phyloP scores from a whole-genome alignment of 2,113 vertebrate species.

The Camelus bactrianus region DNA sequence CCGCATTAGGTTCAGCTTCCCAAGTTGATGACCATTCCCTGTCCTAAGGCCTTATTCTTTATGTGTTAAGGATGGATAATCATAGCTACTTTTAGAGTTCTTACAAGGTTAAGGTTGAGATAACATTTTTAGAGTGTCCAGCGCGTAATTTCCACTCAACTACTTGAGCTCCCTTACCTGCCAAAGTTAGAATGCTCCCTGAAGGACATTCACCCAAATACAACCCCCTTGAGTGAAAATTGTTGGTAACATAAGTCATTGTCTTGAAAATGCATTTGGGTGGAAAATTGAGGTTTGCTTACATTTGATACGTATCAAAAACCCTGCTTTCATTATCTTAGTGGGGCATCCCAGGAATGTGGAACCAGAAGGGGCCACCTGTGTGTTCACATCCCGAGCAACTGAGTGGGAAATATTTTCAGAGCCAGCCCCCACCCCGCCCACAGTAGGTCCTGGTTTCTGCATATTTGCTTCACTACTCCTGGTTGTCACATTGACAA shows the following conservation, averaged over 20 bases:
- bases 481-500: not conserved
- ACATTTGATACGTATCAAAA: not conserved
- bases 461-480: not conserved
- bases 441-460: rapidly evolving
- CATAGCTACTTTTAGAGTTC: not conserved
- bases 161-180: not conserved
- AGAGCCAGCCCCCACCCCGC: not conserved
- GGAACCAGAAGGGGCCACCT: not conserved
- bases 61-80: not conserved
- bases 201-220: not conserved
- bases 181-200: not conserved
- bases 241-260: not conserved
- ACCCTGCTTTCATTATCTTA: not conserved
- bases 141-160: not conserved
- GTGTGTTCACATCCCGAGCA: not conserved
- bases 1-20: not conserved
- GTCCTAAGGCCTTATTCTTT: not conserved
- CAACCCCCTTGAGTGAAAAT: not conserved
- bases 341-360: not conserved
- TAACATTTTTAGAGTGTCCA: not conserved
- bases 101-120: not conserved
- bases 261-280: not conserved
- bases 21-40: not conserved
- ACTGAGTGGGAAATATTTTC: not conserved
- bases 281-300: not conserved